Evolutionary conservation across 2,113 vertebrate species (phyloP).

Genomic region (Laticauda laticaudata): DNA sequence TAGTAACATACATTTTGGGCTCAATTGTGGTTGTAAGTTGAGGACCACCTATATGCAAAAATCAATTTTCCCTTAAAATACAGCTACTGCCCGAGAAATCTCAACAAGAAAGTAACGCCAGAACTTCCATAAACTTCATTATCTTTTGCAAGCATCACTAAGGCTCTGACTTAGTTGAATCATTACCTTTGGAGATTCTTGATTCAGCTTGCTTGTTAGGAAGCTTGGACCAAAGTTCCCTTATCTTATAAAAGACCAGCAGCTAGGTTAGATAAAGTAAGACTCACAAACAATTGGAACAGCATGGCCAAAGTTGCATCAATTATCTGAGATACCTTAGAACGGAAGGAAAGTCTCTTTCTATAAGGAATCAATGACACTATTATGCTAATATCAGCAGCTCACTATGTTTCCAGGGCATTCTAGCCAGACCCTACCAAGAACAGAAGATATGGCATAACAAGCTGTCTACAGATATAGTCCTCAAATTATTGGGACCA

Average conservation of each 20-base stretch:
- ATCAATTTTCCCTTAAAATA: background rate
- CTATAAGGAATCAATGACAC: background rate
- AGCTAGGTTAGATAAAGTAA: background rate
- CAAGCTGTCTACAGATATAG: background rate
- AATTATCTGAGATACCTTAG: background rate
- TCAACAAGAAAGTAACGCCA: background rate
- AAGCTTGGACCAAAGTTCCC: background rate
- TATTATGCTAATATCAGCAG: background rate
- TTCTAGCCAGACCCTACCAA: background rate
- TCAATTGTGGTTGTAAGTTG: too few relatives aligned
- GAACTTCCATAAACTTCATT: background rate
- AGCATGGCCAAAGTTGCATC: background rate
- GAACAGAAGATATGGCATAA: background rate
- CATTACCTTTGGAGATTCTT: background rate
- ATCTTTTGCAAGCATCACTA: background rate
- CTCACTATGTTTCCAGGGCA: background rate
- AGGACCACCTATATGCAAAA: background rate
- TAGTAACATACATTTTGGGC: too few relatives aligned
- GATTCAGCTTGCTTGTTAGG: background rate
- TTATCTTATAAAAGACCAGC: background rate
- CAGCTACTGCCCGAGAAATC: background rate
- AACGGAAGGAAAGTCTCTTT: background rate
- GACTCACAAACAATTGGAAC: background rate
- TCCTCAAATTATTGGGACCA: background rate
- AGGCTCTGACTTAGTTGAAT: background rate